Evolutionary conservation across 2,888 invertebrate genomes (phyloP), one percentile per base, ranked within the genome.

Genomic region (Nyleta sp.): DNA sequence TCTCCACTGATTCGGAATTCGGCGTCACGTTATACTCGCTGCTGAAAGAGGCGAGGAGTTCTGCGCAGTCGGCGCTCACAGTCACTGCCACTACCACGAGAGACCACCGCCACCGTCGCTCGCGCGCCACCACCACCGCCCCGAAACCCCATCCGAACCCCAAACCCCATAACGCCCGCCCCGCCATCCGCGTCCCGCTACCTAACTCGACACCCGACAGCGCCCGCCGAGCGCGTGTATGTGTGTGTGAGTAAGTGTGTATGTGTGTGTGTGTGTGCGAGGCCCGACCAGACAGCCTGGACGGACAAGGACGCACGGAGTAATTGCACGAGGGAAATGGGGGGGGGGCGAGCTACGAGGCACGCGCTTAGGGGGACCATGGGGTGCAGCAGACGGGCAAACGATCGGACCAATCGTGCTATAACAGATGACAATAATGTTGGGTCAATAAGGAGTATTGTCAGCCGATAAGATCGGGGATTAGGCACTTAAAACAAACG

Each of bases 1-100:
- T 80, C 80, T 75, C 74, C 77, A 80, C 80, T 80, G 80, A 77
- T 70, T 80, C 74, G 65, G 46, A 67, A 59, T 71, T 70, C 70
- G 75, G 55, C 72, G 76, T 60, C 68, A 57, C 73, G 74, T 72
- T 65, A 65, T 65, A 64, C 78, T 73, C 62, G 65, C 52, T 53
- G 73, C 64, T 64, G 62, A 62, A 62, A 79, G 75, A 75, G 70
- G 59, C 79, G 75, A 73, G 68, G 57, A 78, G 78, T 78, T 80
- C 76, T 80, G 80, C 80, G 80, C 80, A 80, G 76, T 72, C 75
- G 75, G 73, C 72, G 64, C 72, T 62, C 62, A 38, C 80, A 65
- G 62, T 72, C 67, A 65, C 71, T 62, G 67, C 73, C 71, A 74
- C 72, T 65, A 59, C 74, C 74, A 75, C 71, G 74, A 74, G 74